Conservation (phyloP, 2,113 vertebrate species). For the Lampris megalopsis region DNA sequence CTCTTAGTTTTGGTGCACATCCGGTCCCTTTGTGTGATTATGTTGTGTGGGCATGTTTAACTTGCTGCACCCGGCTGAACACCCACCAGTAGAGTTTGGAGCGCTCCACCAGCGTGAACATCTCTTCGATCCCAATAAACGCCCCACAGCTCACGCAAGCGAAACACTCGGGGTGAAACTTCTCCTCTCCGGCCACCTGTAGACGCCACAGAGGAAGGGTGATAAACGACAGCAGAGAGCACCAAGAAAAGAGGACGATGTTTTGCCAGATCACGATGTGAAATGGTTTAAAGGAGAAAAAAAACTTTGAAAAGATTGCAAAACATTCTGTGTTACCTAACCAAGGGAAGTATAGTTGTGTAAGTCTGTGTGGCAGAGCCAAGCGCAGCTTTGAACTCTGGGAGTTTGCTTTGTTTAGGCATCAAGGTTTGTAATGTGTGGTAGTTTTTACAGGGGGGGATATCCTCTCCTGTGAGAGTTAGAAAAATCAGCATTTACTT, state of each 20-base stretch:
- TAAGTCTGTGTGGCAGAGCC: not conserved
- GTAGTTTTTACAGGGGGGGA: slow-evolving; percentile 68
- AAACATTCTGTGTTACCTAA: too few species aligned
- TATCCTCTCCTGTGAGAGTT: slow-evolving; percentile 55
- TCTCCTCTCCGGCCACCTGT: slow-evolving; percentile 94
- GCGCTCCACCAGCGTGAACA: slow-evolving; percentile 91
- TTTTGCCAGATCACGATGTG: not conserved
- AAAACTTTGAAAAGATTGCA: too few species aligned
- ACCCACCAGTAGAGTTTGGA: slow-evolving; percentile 94
- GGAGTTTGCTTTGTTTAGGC: slow-evolving; percentile 24
- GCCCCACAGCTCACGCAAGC: slow-evolving; percentile 88
- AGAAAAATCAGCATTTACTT: slow-evolving; percentile 25
- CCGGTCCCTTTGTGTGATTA: not conserved
- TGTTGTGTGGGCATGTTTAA: not conserved
- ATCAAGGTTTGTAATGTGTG: slow-evolving; percentile 22
- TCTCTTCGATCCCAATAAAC: slow-evolving; percentile 94
- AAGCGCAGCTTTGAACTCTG: not conserved
- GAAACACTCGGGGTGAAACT: slow-evolving; percentile 97
- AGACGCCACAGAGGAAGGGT: not conserved
- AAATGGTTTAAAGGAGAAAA: not conserved
- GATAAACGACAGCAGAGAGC: slow-evolving; percentile 1
- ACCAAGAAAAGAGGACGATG: not conserved
- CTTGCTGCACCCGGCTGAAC: not conserved
- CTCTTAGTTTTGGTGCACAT: not conserved
- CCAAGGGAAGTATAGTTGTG: too few species aligned